Evolutionary conservation across 2,113 vertebrate genomes (phyloP).

Genomic region (Pelodiscus sinensis): DNA sequence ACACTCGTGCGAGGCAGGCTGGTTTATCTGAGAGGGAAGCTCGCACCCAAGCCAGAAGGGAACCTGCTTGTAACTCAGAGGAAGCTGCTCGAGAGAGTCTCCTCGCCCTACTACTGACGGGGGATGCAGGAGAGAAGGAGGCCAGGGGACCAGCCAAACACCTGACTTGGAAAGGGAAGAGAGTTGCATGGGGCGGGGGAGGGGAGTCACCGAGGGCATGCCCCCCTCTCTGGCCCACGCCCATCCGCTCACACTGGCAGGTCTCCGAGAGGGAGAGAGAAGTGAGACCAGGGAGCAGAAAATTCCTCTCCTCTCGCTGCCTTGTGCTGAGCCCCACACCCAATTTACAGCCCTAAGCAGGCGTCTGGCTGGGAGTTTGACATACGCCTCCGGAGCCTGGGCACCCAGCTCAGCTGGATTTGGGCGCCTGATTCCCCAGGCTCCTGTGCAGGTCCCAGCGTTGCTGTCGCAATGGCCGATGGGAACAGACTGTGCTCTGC

Average conservation of each 20-base stretch:
- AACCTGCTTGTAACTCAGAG: conserved; percentile 73
- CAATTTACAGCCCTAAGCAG: neutral
- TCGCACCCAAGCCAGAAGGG: conserved; percentile 77
- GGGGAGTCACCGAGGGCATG: neutral
- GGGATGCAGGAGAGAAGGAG: neutral
- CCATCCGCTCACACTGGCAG: neutral
- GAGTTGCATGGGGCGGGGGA: neutral
- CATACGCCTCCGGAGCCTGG: neutral
- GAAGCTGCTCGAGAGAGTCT: neutral
- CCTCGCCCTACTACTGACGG: conserved; percentile 3
- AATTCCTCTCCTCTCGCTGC: neutral
- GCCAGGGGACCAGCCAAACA: neutral
- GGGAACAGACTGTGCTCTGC: neutral
- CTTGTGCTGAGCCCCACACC: neutral
- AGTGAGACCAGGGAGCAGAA: neutral
- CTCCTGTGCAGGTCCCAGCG: neutral
- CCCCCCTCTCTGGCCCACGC: neutral
- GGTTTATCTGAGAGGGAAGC: conserved; percentile 80
- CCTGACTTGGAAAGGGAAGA: neutral
- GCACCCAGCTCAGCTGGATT: neutral
- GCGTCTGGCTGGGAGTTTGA: neutral
- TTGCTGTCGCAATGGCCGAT: neutral
- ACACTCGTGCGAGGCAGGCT: conserved; percentile 81
- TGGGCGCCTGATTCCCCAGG: neutral
- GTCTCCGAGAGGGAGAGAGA: neutral